Evolutionary conservation across 2,797 vertebrate species (phyloP).

Genomic region (Petrocephalus sullivani): DNA sequence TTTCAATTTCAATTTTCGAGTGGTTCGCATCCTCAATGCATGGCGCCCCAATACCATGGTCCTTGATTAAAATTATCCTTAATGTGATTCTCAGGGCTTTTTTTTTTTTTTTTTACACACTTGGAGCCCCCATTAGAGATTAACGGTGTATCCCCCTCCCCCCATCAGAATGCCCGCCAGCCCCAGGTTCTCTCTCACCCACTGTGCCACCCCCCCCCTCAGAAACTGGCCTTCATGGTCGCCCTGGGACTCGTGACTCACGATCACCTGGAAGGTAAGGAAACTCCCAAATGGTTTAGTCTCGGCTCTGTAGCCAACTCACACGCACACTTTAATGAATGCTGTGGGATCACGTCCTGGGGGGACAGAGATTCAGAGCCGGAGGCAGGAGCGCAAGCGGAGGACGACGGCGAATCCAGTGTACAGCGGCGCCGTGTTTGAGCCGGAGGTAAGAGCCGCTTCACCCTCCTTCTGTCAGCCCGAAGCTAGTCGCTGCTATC

Average conservation of each 20-base stretch:
- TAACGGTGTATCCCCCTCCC: not conserved
- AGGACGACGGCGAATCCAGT: slow-evolving; percentile 97
- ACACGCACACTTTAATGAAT: not conserved
- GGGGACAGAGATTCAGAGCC: slow-evolving; percentile 91
- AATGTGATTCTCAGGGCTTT: not conserved
- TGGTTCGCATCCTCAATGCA: not conserved
- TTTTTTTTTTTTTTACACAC: not conserved
- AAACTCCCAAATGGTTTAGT: not conserved
- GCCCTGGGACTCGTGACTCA: slow-evolving; percentile 93
- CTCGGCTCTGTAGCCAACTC: not conserved
- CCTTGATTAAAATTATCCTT: not conserved
- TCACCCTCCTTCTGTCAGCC: not conserved
- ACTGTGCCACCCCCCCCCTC: slow-evolving; percentile 30
- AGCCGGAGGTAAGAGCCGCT: slow-evolving; percentile 75
- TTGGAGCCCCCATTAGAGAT: not conserved
- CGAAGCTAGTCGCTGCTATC: not conserved
- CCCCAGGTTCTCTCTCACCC: not conserved
- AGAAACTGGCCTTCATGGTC: slow-evolving; percentile 99
- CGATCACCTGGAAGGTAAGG: slow-evolving; percentile 93
- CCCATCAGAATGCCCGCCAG: not conserved
- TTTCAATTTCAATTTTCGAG: not conserved
- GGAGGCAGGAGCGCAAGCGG: slow-evolving; percentile 93
- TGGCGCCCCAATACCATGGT: not conserved
- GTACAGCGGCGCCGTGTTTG: slow-evolving; percentile 95
- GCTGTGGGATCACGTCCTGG: not conserved